phyloP scores from a whole-genome alignment of 2,888 invertebrate species.

The Nephrotoma guestfalica region DNA sequence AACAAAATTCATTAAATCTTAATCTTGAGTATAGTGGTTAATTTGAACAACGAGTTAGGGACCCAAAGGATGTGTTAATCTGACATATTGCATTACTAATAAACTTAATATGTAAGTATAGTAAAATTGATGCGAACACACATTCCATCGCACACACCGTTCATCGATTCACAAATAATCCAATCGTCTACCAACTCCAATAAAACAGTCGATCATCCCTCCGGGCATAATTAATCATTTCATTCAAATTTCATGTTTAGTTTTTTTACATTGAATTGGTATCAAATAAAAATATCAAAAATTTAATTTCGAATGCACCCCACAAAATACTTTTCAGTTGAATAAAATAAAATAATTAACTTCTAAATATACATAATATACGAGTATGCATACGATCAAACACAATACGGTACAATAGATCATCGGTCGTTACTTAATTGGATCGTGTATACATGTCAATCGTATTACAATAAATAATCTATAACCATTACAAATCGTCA shows the following conservation, averaged over 20 bases:
- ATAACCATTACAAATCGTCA: not conserved
- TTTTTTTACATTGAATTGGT: not conserved
- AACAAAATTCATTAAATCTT: no score
- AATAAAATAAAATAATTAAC: not conserved
- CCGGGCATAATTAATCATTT: not conserved
- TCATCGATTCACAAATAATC: not conserved
- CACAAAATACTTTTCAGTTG: not conserved
- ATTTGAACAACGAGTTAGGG: no score
- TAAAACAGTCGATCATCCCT: not conserved
- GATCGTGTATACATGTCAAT: not conserved
- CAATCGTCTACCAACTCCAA: not conserved
- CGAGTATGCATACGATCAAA: not conserved
- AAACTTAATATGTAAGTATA: no score
- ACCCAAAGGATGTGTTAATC: no score
- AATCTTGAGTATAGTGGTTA: no score
- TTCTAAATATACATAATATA: not conserved
- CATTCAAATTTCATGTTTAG: not conserved
- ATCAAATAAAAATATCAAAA: not conserved
- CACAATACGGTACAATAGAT: no score
- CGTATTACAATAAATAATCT: not conserved
- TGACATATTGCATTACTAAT: no score
- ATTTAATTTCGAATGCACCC: not conserved
- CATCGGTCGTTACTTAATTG: not conserved
- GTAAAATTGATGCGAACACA: not conserved
- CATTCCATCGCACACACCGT: not conserved